phyloP scores from a whole-genome alignment of 2,888 invertebrate genomes.

The Pherbina coryleti region DNA sequence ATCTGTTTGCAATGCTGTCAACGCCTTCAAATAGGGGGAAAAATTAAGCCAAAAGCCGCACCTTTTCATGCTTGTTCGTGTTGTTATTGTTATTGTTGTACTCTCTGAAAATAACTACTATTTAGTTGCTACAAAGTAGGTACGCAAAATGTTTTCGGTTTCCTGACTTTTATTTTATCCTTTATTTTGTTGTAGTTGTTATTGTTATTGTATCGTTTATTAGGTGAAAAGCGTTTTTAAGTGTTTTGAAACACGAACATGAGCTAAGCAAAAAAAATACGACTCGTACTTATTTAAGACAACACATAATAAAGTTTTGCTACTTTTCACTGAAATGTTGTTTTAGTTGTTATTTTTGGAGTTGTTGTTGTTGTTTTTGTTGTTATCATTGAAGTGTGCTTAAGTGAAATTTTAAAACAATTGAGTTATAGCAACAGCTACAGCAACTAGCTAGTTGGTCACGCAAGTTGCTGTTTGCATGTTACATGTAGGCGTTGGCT shows the following conservation, averaged over 20 bases:
- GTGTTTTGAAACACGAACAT: slow-evolving; percentile 48
- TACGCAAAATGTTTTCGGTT: slow-evolving; percentile 9
- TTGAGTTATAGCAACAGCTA: slow-evolving; percentile 32
- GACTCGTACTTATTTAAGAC: background rate
- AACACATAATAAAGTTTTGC: slow-evolving; percentile 14
- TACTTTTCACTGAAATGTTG: background rate
- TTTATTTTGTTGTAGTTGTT: slow-evolving; percentile 35
- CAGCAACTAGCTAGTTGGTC: slow-evolving; percentile 17
- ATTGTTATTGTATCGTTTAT: slow-evolving; percentile 44
- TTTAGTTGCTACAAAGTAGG: background rate
- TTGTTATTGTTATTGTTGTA: slow-evolving; percentile 1
- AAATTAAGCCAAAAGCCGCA: slow-evolving; percentile 5
- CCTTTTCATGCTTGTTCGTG: slow-evolving; percentile 13
- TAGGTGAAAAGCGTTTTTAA: slow-evolving; percentile 51
- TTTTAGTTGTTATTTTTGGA: background rate
- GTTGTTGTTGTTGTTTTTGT: slow-evolving; percentile 26
- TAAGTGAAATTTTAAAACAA: slow-evolving; percentile 48
- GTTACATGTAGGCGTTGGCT: background rate
- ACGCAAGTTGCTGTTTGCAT: slow-evolving; percentile 1
- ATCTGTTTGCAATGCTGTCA: background rate
- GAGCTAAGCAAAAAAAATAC: background rate
- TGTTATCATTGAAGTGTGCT: slow-evolving; percentile 46
- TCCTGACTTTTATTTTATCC: slow-evolving; percentile 35
- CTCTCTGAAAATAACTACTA: slow-evolving; percentile 9
- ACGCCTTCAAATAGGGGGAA: background rate